Evolutionary conservation across 2,113 vertebrate species (phyloP).

Genomic region (Xenus cinereus): DNA sequence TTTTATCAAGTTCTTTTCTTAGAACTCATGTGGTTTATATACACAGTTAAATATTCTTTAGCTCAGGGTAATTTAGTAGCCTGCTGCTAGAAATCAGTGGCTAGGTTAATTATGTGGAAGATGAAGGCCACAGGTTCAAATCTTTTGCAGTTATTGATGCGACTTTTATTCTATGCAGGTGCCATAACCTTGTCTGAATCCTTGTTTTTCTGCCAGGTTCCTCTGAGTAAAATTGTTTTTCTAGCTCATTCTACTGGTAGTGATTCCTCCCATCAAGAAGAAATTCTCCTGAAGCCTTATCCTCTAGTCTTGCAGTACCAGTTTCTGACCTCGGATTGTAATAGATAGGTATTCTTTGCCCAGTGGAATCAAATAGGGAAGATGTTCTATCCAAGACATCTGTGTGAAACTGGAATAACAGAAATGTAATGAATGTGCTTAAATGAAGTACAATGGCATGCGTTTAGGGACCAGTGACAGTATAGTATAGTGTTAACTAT

Average conservation of each 20-base stretch:
- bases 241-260: background rate
- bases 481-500: background rate
- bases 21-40: background rate
- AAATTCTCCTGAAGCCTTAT: background rate
- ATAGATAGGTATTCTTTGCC: background rate
- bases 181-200: background rate
- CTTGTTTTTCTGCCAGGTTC: background rate
- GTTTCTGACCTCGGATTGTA: background rate
- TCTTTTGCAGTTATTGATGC: background rate
- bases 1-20: background rate
- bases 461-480: background rate
- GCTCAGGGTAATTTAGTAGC: background rate
- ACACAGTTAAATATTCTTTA: background rate
- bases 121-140: background rate
- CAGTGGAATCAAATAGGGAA: background rate
- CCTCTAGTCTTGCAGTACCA: background rate
- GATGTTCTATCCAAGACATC: background rate
- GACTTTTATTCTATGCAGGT: background rate
- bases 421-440: background rate
- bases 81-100: background rate
- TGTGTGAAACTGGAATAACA: background rate
- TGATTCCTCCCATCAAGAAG: background rate
- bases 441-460: accelerated
- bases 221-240: background rate
- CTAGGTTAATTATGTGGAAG: background rate